Percentiles rank a stretch among this genome's conserved stretches.
Conservation (phyloP, 2,888 invertebrate genomes). For the Argyresthia albistria region DNA sequence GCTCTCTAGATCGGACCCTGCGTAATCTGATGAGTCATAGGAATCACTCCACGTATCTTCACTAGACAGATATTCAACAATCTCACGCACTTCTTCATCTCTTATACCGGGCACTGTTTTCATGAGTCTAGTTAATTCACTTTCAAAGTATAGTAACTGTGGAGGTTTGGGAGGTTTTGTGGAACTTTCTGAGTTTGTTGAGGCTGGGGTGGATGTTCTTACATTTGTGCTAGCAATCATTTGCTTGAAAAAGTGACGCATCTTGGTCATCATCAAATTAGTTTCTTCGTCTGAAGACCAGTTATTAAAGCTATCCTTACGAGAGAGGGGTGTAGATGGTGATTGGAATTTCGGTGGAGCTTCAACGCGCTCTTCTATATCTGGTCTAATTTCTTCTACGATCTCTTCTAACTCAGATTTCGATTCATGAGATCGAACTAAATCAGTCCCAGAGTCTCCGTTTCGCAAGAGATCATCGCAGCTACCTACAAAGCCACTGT, state of each 20-base stretch:
- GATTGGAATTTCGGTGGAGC: constrained; percentile 65
- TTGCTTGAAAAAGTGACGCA: constrained; percentile 93
- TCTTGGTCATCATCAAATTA: constrained; percentile 95
- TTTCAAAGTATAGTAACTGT: constrained; percentile 90
- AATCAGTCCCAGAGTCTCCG: constrained; percentile 67
- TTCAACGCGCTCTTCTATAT: constrained; percentile 61
- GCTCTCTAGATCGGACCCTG: constrained; percentile 88
- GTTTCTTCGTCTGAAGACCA: constrained; percentile 96
- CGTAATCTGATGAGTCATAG: constrained; percentile 93
- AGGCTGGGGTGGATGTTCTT: constrained; percentile 66
- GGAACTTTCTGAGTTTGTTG: constrained; percentile 72
- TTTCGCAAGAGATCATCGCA: constrained; percentile 87
- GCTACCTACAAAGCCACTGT: constrained; percentile 91
- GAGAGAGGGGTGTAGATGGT: constrained; percentile 74
- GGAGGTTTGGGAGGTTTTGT: constrained; percentile 84
- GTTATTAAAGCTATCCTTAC: constrained; percentile 93
- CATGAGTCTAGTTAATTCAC: constrained; percentile 90
- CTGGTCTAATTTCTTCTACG: constrained; percentile 71
- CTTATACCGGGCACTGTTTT: constrained; percentile 93
- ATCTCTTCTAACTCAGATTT: constrained; percentile 74
- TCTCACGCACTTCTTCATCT: constrained; percentile 91
- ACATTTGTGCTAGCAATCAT: constrained; percentile 81
- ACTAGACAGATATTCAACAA: constrained; percentile 92
- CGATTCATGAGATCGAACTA: constrained; percentile 61
- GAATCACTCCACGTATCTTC: constrained; percentile 96